These are phyloP conservation scores for Prionailurus bengalensis DNA, from an alignment of 2,113 vertebrate species.

Conservation along the genomic window DNA sequence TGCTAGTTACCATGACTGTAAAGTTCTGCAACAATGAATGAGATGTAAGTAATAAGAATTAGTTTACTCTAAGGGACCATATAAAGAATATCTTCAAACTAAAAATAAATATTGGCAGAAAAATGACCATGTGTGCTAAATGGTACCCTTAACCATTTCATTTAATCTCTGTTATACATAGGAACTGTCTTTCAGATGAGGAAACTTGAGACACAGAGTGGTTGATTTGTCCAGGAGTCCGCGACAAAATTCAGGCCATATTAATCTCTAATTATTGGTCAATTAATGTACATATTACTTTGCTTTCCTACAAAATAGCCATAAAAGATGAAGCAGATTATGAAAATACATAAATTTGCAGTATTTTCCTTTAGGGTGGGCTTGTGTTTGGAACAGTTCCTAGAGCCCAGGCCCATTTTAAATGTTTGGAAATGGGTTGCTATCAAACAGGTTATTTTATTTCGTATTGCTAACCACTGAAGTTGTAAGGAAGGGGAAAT, in stretches of 20 bases:
- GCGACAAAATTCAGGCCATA: neutral
- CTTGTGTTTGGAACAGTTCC: conserved; percentile 59
- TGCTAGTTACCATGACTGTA: neutral
- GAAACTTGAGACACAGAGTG: neutral
- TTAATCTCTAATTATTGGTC: conserved; percentile 27
- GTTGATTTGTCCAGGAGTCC: conserved; percentile 11
- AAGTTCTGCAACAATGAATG: neutral
- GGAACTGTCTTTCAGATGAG: neutral
- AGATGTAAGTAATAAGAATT: neutral
- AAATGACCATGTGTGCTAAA: neutral
- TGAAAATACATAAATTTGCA: neutral
- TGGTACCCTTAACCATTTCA: neutral
- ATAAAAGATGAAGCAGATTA: conserved; percentile 15
- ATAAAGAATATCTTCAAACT: conserved; percentile 1
- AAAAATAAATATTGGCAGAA: conserved; percentile 35
- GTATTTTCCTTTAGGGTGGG: neutral
- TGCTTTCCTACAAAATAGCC: neutral
- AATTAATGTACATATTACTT: neutral
- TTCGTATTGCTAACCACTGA: conserved; percentile 82
- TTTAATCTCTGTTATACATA: neutral
- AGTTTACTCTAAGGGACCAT: neutral
- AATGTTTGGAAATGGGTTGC: conserved; percentile 51
- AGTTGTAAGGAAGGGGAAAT: conserved; percentile 87
- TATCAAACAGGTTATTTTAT: conserved; percentile 77
- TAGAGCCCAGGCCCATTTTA: conserved; percentile 67